Evolutionary conservation across 2,888 invertebrate genomes (phyloP), one percentile per base, ranked within the genome.

Genomic region (Philopedon plagiatum): DNA sequence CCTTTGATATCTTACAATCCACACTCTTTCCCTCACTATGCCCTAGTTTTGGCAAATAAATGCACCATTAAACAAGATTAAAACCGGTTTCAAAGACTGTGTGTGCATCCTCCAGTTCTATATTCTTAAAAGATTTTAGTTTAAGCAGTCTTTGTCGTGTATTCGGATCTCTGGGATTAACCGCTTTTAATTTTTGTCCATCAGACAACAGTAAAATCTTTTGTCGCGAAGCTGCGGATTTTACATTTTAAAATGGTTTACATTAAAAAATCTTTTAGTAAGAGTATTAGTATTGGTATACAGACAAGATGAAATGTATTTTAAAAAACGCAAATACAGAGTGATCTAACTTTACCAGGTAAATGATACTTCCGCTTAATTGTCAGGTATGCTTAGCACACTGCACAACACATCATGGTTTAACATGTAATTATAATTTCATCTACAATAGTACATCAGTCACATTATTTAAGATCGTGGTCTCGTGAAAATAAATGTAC

Each of bases 21-120:
- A 18, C n/a, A 23, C n/a, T 19, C 21, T 21, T 44, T 34, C 11
- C 44, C 7, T 7, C n/a, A n/a, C 0, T 3, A 23, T 49, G 49
- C n/a, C 49, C 49, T 15, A 49, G 49, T 49, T 39, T 49, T n/a
- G 5, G 23, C 18, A 23, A 49, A 49, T 49, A 49, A 49, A 23
- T 49, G n/a, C 49, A 49, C 49, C 23, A 49, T 49, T 49, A 49
- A 49, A 23, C 23, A 49, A 49, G 49, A 49, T 49, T 49, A 49
- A 49, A 49, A 21, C 49, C 49, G 49, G n/a, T 49, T 23, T 49
- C 23, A n/a, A 49, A 23, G 11, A 23, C 49, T 49, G 23, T 49
- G 23, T 49, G 49, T 23, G 23, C 49, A 49, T 49, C 49, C 15
- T n/a, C 23, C 15, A 21, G 49, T 49, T 49, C 9, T 49, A 49